Evolutionary conservation across 53 echinoderm and acorn worm species (phyloP).

Genomic region (Henricia sp.): DNA sequence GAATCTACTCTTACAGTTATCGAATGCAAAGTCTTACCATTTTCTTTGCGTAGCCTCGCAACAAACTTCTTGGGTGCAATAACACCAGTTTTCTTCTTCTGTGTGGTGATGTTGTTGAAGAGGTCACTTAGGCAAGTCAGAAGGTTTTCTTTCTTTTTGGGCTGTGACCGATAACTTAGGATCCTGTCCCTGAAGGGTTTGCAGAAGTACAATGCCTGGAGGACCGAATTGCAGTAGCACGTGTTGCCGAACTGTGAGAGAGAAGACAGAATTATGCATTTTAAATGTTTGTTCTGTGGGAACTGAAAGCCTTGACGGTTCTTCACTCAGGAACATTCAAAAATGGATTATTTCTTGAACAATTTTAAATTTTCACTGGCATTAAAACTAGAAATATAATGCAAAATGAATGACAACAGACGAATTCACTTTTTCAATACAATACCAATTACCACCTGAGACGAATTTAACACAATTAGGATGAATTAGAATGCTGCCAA

Average conservation of each 20-base stretch:
- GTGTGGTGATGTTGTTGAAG: conserved; percentile 92
- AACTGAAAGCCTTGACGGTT: too few species aligned
- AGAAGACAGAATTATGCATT: too few species aligned
- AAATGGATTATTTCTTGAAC: background rate
- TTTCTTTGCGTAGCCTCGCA: conserved; percentile 89
- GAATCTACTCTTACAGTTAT: too few species aligned
- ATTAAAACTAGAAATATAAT: too few species aligned
- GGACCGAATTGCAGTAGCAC: conserved; percentile 97
- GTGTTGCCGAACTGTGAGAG: conserved; percentile 93
- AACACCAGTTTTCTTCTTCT: conserved; percentile 98
- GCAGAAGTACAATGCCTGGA: conserved; percentile 98
- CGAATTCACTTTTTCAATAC: too few species aligned
- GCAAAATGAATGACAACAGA: too few species aligned
- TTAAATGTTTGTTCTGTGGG: too few species aligned
- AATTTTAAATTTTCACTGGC: background rate
- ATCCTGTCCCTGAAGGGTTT: conserved; percentile 95
- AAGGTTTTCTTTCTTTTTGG: conserved; percentile 97
- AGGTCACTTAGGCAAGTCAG: conserved; percentile 93
- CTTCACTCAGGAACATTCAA: background rate
- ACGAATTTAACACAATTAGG: too few species aligned
- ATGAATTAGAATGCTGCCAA: too few species aligned
- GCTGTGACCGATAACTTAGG: conserved; percentile 87
- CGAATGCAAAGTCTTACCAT: conserved; percentile 86
- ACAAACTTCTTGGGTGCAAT: conserved; percentile 99
- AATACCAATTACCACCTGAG: too few species aligned